Percentiles rank a stretch among this genome's conserved stretches.
These are phyloP conservation scores for Bellardia pandia DNA, from an alignment of 2,888 invertebrate species.

Conservation along the genomic window DNA sequence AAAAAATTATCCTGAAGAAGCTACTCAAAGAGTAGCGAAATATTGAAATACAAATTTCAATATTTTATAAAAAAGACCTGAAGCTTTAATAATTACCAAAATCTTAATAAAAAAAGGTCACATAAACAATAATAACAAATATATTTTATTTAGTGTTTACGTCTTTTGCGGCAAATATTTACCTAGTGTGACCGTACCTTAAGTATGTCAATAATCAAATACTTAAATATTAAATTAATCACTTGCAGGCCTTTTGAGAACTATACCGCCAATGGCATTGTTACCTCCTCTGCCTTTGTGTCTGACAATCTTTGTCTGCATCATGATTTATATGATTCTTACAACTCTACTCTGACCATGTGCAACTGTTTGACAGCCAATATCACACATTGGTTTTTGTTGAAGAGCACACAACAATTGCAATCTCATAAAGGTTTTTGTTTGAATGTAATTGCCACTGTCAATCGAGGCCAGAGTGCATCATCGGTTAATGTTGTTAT, in stretches of 20 bases:
- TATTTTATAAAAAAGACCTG: too few species aligned
- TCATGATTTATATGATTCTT: neutral
- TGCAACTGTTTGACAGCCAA: conserved; percentile 19
- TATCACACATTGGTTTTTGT: conserved; percentile 40
- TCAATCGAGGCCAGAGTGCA: neutral
- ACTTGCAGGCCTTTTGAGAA: conserved; percentile 38
- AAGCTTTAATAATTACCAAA: too few species aligned
- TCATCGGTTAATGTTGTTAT: neutral
- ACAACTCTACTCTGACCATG: neutral
- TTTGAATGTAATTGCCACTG: neutral
- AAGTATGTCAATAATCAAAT: neutral
- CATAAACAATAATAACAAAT: too few species aligned
- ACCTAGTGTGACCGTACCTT: too few species aligned
- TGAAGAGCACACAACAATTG: conserved; percentile 5
- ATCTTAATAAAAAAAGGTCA: too few species aligned
- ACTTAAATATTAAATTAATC: neutral
- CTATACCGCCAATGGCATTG: conserved; percentile 30
- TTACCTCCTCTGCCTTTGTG: conserved; percentile 3
- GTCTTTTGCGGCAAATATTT: too few species aligned
- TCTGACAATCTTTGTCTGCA: conserved; percentile 33
- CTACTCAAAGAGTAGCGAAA: too few species aligned
- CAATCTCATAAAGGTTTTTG: conserved; percentile 40
- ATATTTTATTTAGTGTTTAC: too few species aligned
- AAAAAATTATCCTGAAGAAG: too few species aligned
- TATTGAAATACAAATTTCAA: too few species aligned